These are phyloP conservation scores for Stegostoma tigrinum DNA, from an alignment of 2,113 vertebrate genomes.

Conservation along the genomic window DNA sequence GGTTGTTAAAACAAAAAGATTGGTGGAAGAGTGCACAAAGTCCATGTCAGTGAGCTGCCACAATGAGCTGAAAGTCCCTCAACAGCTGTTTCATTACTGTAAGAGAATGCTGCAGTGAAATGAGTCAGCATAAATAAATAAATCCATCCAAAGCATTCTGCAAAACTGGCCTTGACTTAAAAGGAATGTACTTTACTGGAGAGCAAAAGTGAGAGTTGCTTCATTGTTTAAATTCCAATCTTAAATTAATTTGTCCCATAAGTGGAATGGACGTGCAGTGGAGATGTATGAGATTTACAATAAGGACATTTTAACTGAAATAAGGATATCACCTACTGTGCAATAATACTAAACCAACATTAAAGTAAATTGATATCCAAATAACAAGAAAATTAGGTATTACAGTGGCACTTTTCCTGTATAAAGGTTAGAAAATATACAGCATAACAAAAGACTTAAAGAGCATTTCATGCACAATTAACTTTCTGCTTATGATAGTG, in stretches of 20 bases:
- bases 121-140: constrained; percentile 12
- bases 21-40: neutral
- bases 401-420: constrained; percentile 47
- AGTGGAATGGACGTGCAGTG: neutral
- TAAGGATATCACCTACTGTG: neutral
- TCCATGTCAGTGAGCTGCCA: constrained; percentile 21
- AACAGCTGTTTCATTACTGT: constrained; percentile 27
- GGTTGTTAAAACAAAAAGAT: constrained; percentile 23
- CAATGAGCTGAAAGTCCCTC: constrained; percentile 4
- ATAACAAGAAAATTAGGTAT: constrained; percentile 47
- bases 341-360: neutral
- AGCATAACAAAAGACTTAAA: constrained; percentile 60
- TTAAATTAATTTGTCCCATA: neutral
- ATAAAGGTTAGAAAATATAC: constrained; percentile 51
- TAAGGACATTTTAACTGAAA: neutral
- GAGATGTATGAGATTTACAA: neutral
- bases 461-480: constrained; percentile 65
- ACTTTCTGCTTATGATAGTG: constrained; percentile 40
- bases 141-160: neutral
- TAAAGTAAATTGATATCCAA: neutral
- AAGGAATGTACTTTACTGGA: neutral
- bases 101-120: neutral
- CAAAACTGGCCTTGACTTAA: neutral
- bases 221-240: neutral
- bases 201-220: neutral